These are phyloP conservation scores for Erpobdella octoculata DNA, from an alignment of 2,888 invertebrate species.

Conservation along the genomic window DNA sequence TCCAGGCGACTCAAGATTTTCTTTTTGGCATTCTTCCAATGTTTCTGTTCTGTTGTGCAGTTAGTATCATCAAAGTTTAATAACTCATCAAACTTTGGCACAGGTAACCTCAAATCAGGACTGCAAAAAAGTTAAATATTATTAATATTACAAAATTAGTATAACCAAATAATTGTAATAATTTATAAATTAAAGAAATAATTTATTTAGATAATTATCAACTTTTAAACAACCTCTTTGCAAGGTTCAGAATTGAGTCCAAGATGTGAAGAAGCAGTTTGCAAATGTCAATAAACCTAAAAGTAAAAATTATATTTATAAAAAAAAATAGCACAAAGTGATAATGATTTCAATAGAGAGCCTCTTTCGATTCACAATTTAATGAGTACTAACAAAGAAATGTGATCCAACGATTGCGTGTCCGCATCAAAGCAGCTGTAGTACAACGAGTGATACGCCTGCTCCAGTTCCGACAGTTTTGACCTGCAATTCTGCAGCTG, in stretches of 20 bases:
- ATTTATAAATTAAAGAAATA: conserved; percentile 3
- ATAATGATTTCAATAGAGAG: background rate
- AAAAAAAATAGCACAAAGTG: background rate
- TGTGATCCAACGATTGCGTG: background rate
- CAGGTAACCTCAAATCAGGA: background rate
- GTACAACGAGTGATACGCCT: conserved; percentile 68
- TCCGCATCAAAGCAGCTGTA: conserved; percentile 80
- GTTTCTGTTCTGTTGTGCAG: background rate
- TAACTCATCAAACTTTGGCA: background rate
- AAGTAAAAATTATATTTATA: conserved; percentile 2
- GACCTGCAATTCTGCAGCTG: conserved; percentile 65
- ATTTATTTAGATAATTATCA: background rate
- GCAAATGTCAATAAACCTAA: conserved; percentile 72
- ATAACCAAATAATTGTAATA: background rate
- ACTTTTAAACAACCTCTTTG: conserved; percentile 26
- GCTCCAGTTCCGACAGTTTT: conserved; percentile 66
- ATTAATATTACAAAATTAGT: background rate
- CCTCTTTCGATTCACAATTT: background rate
- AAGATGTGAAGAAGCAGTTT: conserved; percentile 67
- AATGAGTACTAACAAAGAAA: background rate
- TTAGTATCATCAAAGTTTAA: background rate
- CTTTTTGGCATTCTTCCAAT: background rate
- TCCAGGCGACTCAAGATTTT: conserved; percentile 1
- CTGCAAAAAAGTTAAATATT: background rate
- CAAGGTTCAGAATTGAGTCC: conserved; percentile 55